Conservation (phyloP, 1,140 invertebrate species). For the Lepidurus packardi region DNA sequence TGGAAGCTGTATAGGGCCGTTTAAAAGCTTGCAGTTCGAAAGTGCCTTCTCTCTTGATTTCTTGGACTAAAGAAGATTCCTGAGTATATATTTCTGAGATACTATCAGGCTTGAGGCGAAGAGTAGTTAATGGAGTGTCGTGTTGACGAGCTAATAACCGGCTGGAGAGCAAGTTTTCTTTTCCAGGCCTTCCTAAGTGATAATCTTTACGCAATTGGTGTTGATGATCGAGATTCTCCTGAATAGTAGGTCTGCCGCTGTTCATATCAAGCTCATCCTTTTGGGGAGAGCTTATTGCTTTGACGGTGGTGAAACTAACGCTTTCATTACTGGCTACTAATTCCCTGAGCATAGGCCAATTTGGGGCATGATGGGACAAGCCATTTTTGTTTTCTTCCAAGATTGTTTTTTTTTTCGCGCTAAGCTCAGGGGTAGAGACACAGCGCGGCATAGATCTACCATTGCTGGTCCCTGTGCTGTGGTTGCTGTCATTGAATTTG, state of each 20-base stretch:
- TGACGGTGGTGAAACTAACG: neutral
- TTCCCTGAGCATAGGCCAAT: neutral
- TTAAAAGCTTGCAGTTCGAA: neutral
- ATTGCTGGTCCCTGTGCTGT: neutral
- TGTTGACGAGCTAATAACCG: neutral
- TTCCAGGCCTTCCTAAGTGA: slow-evolving; percentile 2
- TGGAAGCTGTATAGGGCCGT: neutral
- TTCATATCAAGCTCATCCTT: no score
- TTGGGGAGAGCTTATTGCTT: no score
- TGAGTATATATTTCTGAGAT: neutral
- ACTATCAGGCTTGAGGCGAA: neutral
- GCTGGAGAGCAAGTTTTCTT: neutral
- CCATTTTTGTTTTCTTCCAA: neutral
- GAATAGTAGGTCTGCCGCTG: no score
- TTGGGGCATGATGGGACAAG: neutral
- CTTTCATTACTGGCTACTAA: neutral
- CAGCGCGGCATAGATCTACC: neutral
- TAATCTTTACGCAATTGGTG: no score
- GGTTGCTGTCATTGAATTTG: neutral
- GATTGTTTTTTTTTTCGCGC: neutral
- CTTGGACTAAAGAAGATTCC: neutral
- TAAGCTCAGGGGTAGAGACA: neutral
- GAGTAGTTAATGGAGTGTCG: neutral
- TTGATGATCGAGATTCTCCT: no score
- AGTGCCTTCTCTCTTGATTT: neutral